phyloP scores from a whole-genome alignment of 2,888 invertebrate species.

The Venusia cambrica region DNA sequence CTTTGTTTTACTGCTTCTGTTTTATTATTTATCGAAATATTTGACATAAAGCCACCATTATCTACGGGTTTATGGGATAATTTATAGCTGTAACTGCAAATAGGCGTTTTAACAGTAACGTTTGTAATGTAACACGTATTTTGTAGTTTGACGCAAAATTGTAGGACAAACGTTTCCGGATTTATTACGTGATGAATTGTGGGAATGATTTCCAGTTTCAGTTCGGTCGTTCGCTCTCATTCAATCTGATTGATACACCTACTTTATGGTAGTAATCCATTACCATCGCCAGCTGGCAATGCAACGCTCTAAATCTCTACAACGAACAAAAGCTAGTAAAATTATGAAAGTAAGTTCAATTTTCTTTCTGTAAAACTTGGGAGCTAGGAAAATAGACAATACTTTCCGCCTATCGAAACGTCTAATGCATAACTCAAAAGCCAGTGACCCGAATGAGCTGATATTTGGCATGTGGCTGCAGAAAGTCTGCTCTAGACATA shows the following conservation, averaged over 20 bases:
- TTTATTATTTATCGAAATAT: slow-evolving; percentile 77
- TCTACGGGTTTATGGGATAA: slow-evolving; percentile 66
- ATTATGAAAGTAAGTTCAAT: neutral
- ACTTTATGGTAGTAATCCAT: no score
- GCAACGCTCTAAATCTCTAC: no score
- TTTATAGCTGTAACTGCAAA: slow-evolving; percentile 52
- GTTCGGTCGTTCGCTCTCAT: neutral
- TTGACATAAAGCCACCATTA: slow-evolving; percentile 66
- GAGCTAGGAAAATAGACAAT: slow-evolving; percentile 1
- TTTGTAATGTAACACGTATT: slow-evolving; percentile 17
- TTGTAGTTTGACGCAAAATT: slow-evolving; percentile 15
- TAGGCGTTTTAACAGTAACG: slow-evolving; percentile 29
- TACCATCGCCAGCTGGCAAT: no score
- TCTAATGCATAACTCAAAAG: slow-evolving; percentile 16
- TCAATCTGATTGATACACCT: neutral
- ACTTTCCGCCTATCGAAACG: slow-evolving; percentile 15
- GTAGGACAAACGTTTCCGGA: slow-evolving; percentile 8
- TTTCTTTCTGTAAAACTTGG: neutral
- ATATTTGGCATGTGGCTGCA: slow-evolving; percentile 15
- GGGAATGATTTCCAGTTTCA: slow-evolving; percentile 1
- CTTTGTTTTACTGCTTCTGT: slow-evolving; percentile 71
- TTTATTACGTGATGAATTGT: slow-evolving; percentile 11
- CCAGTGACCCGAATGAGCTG: slow-evolving; percentile 17
- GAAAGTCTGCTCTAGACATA: slow-evolving; percentile 18
- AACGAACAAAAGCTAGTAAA: no score